Conservation (phyloP, 1,140 invertebrate genomes). For the Berghia stephanieae region DNA sequence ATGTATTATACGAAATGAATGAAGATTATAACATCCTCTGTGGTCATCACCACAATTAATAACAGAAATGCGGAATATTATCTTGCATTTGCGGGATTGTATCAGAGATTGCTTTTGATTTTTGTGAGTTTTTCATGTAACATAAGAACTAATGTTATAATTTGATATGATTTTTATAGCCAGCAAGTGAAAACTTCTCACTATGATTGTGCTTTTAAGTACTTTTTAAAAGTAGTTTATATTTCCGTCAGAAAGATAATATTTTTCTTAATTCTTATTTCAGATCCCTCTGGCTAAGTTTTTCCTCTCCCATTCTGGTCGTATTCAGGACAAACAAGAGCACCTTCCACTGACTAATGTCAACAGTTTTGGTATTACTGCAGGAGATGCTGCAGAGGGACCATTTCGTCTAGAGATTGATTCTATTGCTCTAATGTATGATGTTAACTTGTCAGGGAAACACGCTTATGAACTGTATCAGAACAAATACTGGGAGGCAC, state of each 20-base stretch:
- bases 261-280: constrained; percentile 36
- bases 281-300: constrained; percentile 97
- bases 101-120: too few relatives aligned
- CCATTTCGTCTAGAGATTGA: constrained; percentile 93
- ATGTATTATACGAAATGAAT: too few relatives aligned
- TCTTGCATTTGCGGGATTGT: too few relatives aligned
- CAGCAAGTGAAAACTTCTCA: too few relatives aligned
- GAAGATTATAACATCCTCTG: too few relatives aligned
- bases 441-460: constrained; percentile 80
- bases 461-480: constrained; percentile 91
- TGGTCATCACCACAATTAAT: too few relatives aligned
- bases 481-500: constrained; percentile 11
- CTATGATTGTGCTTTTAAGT: too few relatives aligned
- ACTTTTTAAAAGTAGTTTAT: background rate
- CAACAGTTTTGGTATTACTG: constrained; percentile 81
- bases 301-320: constrained; percentile 81
- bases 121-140: too few relatives aligned
- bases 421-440: constrained; percentile 85
- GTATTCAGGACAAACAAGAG: constrained; percentile 84
- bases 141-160: too few relatives aligned
- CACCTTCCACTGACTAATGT: constrained; percentile 73
- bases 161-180: too few relatives aligned
- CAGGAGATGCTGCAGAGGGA: constrained; percentile 79
- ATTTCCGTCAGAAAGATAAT: background rate
- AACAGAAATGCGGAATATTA: too few relatives aligned